Base-by-base conservation (phyloP, 2,888 invertebrate species). In the Neoaliturus tenellus region DNA sequence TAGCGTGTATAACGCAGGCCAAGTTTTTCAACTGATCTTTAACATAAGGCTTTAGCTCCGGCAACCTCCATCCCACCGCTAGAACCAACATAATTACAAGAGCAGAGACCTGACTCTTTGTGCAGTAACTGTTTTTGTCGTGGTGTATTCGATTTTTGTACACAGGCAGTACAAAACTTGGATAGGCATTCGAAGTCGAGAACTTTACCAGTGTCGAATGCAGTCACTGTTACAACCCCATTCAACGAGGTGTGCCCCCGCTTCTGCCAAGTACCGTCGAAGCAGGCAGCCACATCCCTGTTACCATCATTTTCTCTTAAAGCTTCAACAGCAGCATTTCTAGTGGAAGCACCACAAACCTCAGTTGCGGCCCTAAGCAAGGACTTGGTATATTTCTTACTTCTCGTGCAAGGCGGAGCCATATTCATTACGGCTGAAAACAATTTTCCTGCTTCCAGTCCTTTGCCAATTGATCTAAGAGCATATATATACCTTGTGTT, bases 1-100 rank as follows among this genome's bases (percentile, higher is more conserved):
- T 78, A 85, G 2, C 80, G 48, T 14, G 82, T 44, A 28, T 78
- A 85, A 1, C 84, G 62, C n/a, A 85, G 44, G 6, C 85, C 84
- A 31, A 78, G 80, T 25, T 82, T 80, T 4, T 14, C 25, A 51
- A 28, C 41, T 10, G 85, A 84, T 25, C 84, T 41, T 28, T 35
- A 20, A 48, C 84, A 85, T n/a, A 84, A 23, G n/a, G 41, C 58
- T 58, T 81, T 55, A n/a, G 71, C 55, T 14, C 85, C 85, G 1
- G 4, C 80, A 12, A 83, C 84, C 28, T 85, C 83, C 85, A 85
- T 84, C 4, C 48, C 58, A 1, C 85, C 85, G 80, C 78, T 78
- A 10, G 78, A 31, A 5, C 78, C 48, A 6, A n/a, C 25, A 20
- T 78, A 35, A 6, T 67, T 67, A 1, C 33, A 67, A 5, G 31